Evolutionary conservation across 2,888 invertebrate species (phyloP), one percentile per base, ranked within the genome.

Genomic region (Polydesmus complanatus): DNA sequence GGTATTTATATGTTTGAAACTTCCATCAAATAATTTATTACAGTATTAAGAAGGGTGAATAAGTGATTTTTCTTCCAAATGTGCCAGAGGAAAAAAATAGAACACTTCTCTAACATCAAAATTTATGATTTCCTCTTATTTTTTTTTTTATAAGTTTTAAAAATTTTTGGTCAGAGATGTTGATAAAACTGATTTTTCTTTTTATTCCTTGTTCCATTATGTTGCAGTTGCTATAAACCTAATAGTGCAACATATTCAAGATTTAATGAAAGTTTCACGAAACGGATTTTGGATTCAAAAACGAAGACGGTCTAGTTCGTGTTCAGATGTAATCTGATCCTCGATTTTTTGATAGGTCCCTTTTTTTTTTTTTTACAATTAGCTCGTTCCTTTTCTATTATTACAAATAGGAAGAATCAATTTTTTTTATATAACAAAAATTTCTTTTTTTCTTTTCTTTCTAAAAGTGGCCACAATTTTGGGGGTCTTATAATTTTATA

Each of bases 211-310:
- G 57, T 57, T 49, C 25, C 27, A 48, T 57, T 51, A 22, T 49
- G 49, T 83, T 85, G 62, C 83, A 94, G 96, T 96, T 75, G 96
- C 96, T 66, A 95, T 96, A 72, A 93, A 94, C 73, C 79, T 96
- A 74, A 95, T 96, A 72, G 95, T 96, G 56, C 94, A 95, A 76
- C 95, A 95, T 75, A 94, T 96, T 73, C 85, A 90, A 68, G 95
- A 95, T 74, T 84, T 92, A 71, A 77, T 94, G 70, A 70, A 49
- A 27, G 26, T 58, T n/a, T 58, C 58, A 27, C 58, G 52, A 26
- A 58, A 58, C 27, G 58, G 58, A 48, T 58, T 48, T 27, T 26
- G 26, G 26, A 51, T 52, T 47, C 23, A 25, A 26, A 51, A 49
- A 51, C 50, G 58, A 58, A 51, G 58, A 52, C 58, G 58, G 26